Base-by-base conservation (phyloP, 2,888 invertebrate genomes). In the Melolontha melolontha region DNA sequence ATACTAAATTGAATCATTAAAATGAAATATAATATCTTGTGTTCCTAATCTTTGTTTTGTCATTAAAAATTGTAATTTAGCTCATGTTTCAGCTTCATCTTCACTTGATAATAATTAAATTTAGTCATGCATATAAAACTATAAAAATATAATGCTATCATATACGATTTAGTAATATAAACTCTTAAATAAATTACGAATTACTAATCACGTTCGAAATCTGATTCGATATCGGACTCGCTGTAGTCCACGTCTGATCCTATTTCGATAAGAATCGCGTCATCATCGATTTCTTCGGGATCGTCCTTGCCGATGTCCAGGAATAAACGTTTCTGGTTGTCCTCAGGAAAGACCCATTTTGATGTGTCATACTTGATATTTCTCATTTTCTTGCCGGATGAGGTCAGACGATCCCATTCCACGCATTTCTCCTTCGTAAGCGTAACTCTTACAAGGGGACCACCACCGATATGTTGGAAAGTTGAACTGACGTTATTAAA, bases 351-450 rank as follows among this genome's bases (percentile, higher is more conserved):
- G 12, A 71, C 67, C 27, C 76, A 70, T 27, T 73, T 72, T 0
- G 72, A 67, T 6, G 77, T 29, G 49, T 82, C 79, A 65, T 80
- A 82, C 66, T 74, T 77, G 34, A 82, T 77, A 69, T 81, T 75
- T 14, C 77, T 74, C 49, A 77, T 42, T 57, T 75, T 75, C 59
- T 78, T 74, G n/a, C 75, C 74, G 11, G 75, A 72, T 22, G 71
- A 55, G 2, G 75, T 74, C 29, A 83, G 70, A 54, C 80, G 72
- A 0, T 78, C 75, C 83, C 83, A 83, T 51, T 77, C 77, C 7
- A 59, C 69, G 0, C 69, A 57, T 7, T 72, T 73, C 0, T 57
- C 27, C 74, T 83, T 83, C 10, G 70, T 76, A 12, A 83, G 70
- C 0, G 71, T 75, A 5, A 80, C 70, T 50, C 73, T 66, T 10